Conservation (phyloP, 2,797 vertebrate genomes). For the Furcifer pardalis region DNA sequence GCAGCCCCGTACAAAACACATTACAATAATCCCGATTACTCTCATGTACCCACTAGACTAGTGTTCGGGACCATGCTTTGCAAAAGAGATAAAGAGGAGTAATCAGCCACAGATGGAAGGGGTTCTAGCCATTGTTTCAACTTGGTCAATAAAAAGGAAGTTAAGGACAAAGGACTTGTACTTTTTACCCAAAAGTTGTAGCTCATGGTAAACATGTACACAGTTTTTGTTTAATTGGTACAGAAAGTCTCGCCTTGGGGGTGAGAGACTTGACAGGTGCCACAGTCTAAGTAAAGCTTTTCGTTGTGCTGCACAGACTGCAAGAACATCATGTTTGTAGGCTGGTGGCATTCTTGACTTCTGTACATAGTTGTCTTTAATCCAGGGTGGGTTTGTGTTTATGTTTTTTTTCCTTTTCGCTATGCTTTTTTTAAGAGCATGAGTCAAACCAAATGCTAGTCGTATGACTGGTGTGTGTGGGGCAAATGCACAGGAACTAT, state of each 20-base stretch:
- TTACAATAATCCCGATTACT: neutral
- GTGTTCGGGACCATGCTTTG: too few species aligned
- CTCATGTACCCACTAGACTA: too few species aligned
- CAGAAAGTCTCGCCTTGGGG: slow-evolving; percentile 8
- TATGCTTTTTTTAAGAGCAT: neutral
- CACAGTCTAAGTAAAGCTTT: slow-evolving; percentile 8
- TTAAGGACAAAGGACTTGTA: neutral
- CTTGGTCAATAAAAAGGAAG: neutral
- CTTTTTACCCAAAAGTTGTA: neutral
- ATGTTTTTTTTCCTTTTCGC: neutral
- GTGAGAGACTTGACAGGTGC: slow-evolving; percentile 19
- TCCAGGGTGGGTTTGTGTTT: neutral
- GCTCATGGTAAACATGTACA: neutral
- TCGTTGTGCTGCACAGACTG: neutral
- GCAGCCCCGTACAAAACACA: neutral
- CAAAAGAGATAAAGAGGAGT: too few species aligned
- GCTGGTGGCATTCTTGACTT: neutral
- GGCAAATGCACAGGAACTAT: too few species aligned
- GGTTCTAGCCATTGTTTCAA: neutral
- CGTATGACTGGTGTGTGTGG: too few species aligned
- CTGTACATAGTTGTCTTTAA: neutral
- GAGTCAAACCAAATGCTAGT: slow-evolving; percentile 4
- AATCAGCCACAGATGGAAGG: neutral
- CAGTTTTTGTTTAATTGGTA: neutral
- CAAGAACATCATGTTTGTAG: neutral